phyloP scores from a whole-genome alignment of 2,113 vertebrate species.

The Antechinus flavipes region DNA sequence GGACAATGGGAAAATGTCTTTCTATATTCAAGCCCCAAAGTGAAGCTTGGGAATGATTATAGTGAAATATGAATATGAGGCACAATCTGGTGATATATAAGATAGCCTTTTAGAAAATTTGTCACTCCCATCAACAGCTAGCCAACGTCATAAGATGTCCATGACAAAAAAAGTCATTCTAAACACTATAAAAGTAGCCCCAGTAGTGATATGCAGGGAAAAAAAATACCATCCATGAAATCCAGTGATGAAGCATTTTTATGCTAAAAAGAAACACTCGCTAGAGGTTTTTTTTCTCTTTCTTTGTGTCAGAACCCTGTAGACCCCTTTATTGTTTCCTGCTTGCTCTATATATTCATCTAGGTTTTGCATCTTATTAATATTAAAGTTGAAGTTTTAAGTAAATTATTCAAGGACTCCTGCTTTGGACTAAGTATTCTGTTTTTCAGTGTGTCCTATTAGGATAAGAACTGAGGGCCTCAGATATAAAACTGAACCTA shows the following conservation, averaged over 20 bases:
- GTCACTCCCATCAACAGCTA: not conserved
- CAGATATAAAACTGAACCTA: slow-evolving; percentile 48
- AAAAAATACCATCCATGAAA: not conserved
- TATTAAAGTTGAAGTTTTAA: not conserved
- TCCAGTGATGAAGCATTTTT: not conserved
- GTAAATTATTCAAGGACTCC: not conserved
- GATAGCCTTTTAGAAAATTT: not conserved
- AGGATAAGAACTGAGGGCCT: slow-evolving; percentile 25
- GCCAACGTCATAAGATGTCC: not conserved
- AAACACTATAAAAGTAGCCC: slow-evolving; percentile 1
- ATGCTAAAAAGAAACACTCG: not conserved
- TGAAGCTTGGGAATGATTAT: not conserved
- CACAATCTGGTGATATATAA: not conserved
- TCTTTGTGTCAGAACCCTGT: not conserved
- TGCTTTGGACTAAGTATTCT: not conserved
- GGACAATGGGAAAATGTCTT: not conserved
- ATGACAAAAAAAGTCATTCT: not conserved
- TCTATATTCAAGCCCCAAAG: not conserved
- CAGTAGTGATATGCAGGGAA: not conserved
- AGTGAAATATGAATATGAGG: not conserved
- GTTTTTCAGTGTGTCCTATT: slow-evolving; percentile 1
- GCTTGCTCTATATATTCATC: not conserved
- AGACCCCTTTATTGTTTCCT: not conserved
- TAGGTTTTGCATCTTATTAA: not conserved
- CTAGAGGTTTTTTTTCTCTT: accelerated